These are phyloP conservation scores for Bombus waltoni DNA, from an alignment of 1,140 invertebrate species.

Conservation along the genomic window DNA sequence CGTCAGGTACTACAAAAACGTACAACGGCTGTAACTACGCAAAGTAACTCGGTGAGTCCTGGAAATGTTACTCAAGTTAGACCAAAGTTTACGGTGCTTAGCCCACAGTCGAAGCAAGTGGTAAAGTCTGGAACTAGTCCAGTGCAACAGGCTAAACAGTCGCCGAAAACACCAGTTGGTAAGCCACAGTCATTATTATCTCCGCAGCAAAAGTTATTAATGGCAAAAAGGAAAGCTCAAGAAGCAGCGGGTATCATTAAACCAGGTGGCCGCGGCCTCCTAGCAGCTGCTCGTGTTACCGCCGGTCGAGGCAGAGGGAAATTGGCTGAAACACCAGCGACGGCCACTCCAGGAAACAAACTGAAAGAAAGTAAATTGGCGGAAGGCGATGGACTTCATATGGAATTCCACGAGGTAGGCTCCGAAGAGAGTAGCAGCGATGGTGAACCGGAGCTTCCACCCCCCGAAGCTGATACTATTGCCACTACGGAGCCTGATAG, in stretches of 20 bases:
- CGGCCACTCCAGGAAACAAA: slow-evolving; percentile 59
- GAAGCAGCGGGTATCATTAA: slow-evolving; percentile 76
- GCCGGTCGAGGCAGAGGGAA: slow-evolving; percentile 67
- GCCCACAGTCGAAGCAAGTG: slow-evolving; percentile 65
- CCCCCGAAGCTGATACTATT: slow-evolving; percentile 85
- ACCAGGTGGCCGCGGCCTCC: slow-evolving; percentile 65
- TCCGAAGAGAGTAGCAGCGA: slow-evolving; percentile 84
- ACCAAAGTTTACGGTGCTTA: slow-evolving; percentile 68
- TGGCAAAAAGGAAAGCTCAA: slow-evolving; percentile 80
- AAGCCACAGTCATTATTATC: slow-evolving; percentile 77
- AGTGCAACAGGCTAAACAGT: slow-evolving; percentile 58
- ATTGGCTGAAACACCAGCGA: slow-evolving; percentile 38
- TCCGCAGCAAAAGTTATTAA: slow-evolving; percentile 80
- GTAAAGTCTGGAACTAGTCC: slow-evolving; percentile 66
- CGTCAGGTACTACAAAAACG: slow-evolving; percentile 76
- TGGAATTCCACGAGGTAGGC: slow-evolving; percentile 81
- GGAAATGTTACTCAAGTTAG: slow-evolving; percentile 69
- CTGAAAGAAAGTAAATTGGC: slow-evolving; percentile 81
- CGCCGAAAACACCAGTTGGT: slow-evolving; percentile 68
- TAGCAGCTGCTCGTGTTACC: slow-evolving; percentile 59
- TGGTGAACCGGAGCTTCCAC: slow-evolving; percentile 83
- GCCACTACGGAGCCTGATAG: slow-evolving; percentile 83
- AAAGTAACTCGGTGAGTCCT: slow-evolving; percentile 57
- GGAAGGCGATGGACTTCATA: slow-evolving; percentile 80
- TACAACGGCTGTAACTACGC: slow-evolving; percentile 64